Base-by-base conservation (phyloP, 1,140 invertebrate species). In the Drosophila mojavensis region DNA sequence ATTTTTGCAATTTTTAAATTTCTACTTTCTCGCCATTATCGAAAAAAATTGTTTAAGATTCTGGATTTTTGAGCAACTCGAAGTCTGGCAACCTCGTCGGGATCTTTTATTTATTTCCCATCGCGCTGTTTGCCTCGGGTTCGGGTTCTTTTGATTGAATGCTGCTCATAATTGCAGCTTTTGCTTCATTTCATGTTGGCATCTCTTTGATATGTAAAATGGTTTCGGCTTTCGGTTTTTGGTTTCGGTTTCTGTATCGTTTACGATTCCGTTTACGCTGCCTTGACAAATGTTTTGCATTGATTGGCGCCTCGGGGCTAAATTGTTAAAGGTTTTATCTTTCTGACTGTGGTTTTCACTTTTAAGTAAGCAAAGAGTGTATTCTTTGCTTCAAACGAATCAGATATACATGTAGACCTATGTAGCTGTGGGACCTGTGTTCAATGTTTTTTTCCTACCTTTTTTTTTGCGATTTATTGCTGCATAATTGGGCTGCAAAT, bases 131-230 rank as follows among this genome's bases (percentile, higher is more conserved):
- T 50, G 45, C 74, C 74, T 20, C 39, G 15, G 78, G 67, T 45
- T 58, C 72, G 15, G 78, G 67, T 45, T 58, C 72, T 47, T 75
- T 83, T 88, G 83, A 88, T 88, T 88, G 83, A 88, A 77, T 70
- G 77, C 73, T 56, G 53, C 62, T 88, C 83, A 88, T 88, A 88
- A 88, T 88, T 88, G 83, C 78, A 77, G 64, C 73, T 72, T 68
- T 81, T 61, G 53, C 50, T 72, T 78, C 75, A 78, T 68, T 84
- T 84, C 63, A 70, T 62, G 59, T 78, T 78, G 75, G 71, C 53
- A 77, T 80, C 47, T 78, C 79, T 75, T 59, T 55, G 47, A 66
- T 67, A 60, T 73, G 54, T 69, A 48, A 47, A 30, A 45, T 41
- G 17, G 30, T 55, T 55, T 47, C 43, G 71, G 28, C 43, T 58